Evolutionary conservation across 2,888 invertebrate species (phyloP), one percentile per base, ranked within the genome.

Genomic region (Pandemis cinnamomeana): DNA sequence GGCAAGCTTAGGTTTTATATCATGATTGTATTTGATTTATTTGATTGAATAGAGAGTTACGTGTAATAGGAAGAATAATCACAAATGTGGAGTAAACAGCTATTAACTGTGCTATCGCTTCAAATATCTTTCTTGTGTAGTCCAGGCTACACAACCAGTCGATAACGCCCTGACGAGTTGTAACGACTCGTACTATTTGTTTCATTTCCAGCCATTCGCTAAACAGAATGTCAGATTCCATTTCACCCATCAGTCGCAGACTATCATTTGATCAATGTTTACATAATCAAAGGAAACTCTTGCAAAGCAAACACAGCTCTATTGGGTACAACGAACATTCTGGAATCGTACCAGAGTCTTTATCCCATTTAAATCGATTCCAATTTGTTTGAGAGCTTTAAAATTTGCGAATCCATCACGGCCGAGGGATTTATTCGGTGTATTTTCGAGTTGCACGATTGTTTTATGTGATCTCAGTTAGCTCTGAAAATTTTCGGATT

Each of bases 331-430:
- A 0, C 7, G 20, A 20, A 73, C 15, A 44, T 60, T 15, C n/a
- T 20, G 42, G 60, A 68, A 72, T 71, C 48, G 42, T n/a, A 36
- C 13, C 46, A 42, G 7, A 42, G 7, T 60, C 67, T 53, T 71
- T 67, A 76, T 78, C 72, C 76, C 76, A 77, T 78, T 76, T 51
- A 78, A 81, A 81, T 81, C 82, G 76, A 80, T 81, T 81, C 75
- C 80, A 81, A 83, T 81, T 82, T 78, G 73, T 79, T 72, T 74
- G 73, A 80, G 75, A 80, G 78, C 79, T 78, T 77, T 77, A 68
- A 78, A 80, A 69, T 69, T 78, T 63, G 69, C 69, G 15, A 62
- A 78, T 64, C 51, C 67, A 60, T 66, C 64, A 41, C 62, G 48
- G 20, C 15, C 46, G 64, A 64, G 51, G 69, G 60, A 69, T 73